Evolutionary conservation across 2,888 invertebrate species (phyloP).

Genomic region (Beris morrisii): DNA sequence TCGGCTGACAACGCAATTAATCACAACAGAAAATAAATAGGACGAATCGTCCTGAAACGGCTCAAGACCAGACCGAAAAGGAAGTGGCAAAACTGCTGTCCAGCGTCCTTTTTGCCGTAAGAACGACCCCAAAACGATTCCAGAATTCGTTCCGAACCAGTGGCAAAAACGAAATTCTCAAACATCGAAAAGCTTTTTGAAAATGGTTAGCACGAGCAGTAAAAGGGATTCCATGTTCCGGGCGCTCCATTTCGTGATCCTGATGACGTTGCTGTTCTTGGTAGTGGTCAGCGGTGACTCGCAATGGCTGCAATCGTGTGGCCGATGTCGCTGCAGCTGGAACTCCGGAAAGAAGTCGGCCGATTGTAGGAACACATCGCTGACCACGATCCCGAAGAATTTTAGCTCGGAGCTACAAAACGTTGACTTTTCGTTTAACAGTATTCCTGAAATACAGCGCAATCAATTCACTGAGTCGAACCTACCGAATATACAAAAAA

Average conservation of each 20-base stretch:
- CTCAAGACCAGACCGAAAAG: too few species aligned
- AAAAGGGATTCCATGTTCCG: not conserved
- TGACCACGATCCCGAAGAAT: slow-evolving; percentile 70
- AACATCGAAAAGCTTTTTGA: not conserved
- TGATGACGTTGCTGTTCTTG: not conserved
- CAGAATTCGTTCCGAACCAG: too few species aligned
- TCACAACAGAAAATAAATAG: too few species aligned
- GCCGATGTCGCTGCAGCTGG: slow-evolving; percentile 80
- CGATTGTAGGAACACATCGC: slow-evolving; percentile 70
- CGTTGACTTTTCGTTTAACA: slow-evolving; percentile 73
- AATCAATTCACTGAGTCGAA: slow-evolving; percentile 71
- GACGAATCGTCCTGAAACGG: too few species aligned
- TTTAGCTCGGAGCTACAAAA: slow-evolving; percentile 73
- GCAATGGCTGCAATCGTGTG: slow-evolving; percentile 53
- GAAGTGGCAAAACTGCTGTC: too few species aligned
- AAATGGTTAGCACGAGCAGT: not conserved
- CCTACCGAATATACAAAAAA: slow-evolving; percentile 78
- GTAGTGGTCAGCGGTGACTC: slow-evolving; percentile 42
- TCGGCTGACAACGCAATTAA: too few species aligned
- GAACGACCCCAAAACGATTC: too few species aligned
- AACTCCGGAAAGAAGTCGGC: slow-evolving; percentile 81
- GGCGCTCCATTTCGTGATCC: not conserved
- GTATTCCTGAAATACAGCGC: slow-evolving; percentile 65
- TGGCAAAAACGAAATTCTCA: too few species aligned
- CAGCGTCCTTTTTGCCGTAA: too few species aligned